Conservation (phyloP, 2,113 vertebrate species). For the Grus americana region DNA sequence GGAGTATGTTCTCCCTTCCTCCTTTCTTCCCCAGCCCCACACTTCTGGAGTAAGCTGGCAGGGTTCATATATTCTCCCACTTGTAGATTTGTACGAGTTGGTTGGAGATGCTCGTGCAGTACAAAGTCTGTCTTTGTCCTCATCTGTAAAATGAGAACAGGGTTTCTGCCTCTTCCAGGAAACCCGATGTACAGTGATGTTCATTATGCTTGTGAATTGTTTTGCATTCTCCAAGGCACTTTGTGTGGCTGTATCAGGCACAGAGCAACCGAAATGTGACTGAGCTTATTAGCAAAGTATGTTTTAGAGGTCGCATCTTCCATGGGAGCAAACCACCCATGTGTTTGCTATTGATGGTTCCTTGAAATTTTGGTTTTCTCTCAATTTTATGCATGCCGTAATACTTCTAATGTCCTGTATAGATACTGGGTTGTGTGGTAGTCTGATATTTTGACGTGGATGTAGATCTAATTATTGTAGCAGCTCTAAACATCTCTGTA, state of each 20-base stretch:
- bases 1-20: accelerated
- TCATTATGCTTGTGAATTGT: background rate
- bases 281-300: background rate
- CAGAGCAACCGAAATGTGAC: background rate
- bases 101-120: background rate
- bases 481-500: background rate
- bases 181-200: background rate
- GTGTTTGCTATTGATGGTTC: accelerated
- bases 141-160: background rate
- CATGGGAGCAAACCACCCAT: background rate
- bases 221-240: background rate
- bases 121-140: background rate
- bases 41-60: background rate
- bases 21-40: background rate
- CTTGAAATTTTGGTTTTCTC: background rate
- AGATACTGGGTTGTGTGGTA: background rate
- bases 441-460: background rate
- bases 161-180: background rate
- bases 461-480: background rate
- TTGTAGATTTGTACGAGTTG: background rate
- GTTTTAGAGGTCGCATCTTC: background rate
- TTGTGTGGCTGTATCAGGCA: background rate
- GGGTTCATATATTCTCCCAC: background rate
- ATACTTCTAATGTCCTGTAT: background rate
- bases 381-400: background rate